A percentile compares a stretch with the other conserved stretches of the same genome.
phyloP scores from a whole-genome alignment of 2,797 vertebrate species.

The Neopelma chrysocephalum region DNA sequence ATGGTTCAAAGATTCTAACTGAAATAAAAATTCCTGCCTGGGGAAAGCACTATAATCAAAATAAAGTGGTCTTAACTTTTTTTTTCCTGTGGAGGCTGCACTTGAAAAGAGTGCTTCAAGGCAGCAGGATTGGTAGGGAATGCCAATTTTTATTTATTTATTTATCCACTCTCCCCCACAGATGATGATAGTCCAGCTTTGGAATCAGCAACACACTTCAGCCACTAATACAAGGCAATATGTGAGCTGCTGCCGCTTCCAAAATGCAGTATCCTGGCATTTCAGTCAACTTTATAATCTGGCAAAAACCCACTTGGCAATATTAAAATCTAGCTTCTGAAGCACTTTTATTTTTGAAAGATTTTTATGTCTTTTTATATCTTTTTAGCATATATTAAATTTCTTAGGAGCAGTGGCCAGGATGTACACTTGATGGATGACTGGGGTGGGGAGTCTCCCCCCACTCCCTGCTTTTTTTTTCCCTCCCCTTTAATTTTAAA shows the following conservation, averaged over 20 bases:
- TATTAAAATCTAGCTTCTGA: constrained; percentile 1
- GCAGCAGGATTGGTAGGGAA: too few relatives aligned
- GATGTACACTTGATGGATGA: constrained; percentile 10
- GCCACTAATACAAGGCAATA: too few relatives aligned
- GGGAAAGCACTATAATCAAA: constrained; percentile 74
- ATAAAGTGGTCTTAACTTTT: constrained; percentile 65
- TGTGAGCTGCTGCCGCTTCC: too few relatives aligned
- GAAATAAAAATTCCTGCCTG: constrained; percentile 79
- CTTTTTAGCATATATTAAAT: constrained; percentile 15
- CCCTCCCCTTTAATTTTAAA: background rate
- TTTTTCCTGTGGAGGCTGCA: background rate
- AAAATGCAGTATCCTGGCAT: too few relatives aligned
- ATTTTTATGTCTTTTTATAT: constrained; percentile 19
- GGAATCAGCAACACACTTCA: background rate
- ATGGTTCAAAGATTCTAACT: constrained; percentile 75
- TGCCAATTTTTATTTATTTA: too few relatives aligned
- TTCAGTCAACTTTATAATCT: too few relatives aligned
- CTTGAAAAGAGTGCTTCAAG: too few relatives aligned
- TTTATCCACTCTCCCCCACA: too few relatives aligned
- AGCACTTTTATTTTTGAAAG: constrained; percentile 17
- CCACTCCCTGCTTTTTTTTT: too few relatives aligned
- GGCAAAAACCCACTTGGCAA: background rate
- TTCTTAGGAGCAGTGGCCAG: background rate
- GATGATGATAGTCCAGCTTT: too few relatives aligned
- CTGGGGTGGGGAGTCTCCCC: background rate